Base-by-base conservation (phyloP, 2,113 vertebrate genomes). In the Amia ocellicauda region DNA sequence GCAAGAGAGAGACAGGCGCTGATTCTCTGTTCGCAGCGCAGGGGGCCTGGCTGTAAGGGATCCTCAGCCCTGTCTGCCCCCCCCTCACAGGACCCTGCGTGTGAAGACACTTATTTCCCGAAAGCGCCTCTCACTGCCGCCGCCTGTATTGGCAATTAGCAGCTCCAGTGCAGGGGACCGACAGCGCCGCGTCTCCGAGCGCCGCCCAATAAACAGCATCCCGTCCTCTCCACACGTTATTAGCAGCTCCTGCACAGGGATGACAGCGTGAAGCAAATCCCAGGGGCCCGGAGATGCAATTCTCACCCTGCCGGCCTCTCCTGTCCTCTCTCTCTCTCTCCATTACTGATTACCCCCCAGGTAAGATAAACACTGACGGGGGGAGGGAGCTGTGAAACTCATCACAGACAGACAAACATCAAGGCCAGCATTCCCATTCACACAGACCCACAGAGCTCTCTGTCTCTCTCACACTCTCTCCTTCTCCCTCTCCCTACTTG, bases 81-180 rank as follows among this genome's bases (percentile, higher is more conserved):
- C n/a, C n/a, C n/a, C n/a, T n/a, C n/a, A n/a, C n/a, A n/a, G n/a
- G n/a, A n/a, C n/a, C n/a, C n/a, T n/a, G n/a, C n/a, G n/a, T n/a
- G n/a, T n/a, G n/a, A n/a, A n/a, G n/a, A n/a, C n/a, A n/a, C n/a
- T n/a, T n/a, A n/a, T n/a, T n/a, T n/a, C n/a, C n/a, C n/a, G n/a
- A 36, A 36, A 2, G 5, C 31, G 5, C 11, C 31, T 36, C 11
- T 36, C 31, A 36, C 31, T 36, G 5, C 11, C 11, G 31, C 31
- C 11, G 31, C 11, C 11, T 36, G 11, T 36, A 36, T 36, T 11
- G 11, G 31, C 11, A 36, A 72, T 70, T 72, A 72, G 55, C 14
- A 42, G 53, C 54, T 42, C 58, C 60, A 63, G 58, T 17, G 60
- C 77, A 68, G 73, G 73, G 68, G 70, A 78, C 36, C 8, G 63